phyloP scores from a whole-genome alignment of 2,113 vertebrate genomes.

The Ornithorhynchus anatinus region DNA sequence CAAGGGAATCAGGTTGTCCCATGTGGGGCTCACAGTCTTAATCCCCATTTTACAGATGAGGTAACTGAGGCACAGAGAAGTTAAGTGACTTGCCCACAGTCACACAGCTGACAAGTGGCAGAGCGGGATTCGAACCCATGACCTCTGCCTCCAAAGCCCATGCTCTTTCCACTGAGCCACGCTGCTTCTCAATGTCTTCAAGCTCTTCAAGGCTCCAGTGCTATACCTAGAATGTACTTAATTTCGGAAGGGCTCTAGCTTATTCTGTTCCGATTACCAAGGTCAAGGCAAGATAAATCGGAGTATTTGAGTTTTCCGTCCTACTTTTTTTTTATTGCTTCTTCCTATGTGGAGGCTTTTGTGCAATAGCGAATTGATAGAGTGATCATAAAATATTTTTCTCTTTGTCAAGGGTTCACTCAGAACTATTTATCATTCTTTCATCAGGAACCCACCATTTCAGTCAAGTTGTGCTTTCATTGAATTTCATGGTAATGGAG shows the following conservation, averaged over 20 bases:
- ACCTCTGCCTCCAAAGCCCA: too few species aligned
- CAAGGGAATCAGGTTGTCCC: too few species aligned
- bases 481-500: too few species aligned
- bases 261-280: conserved; percentile 38
- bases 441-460: conserved; percentile 23
- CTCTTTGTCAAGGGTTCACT: conserved; percentile 8
- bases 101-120: too few species aligned
- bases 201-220: background rate
- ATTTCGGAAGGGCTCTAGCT: conserved; percentile 13
- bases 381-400: conserved; percentile 14
- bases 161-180: too few species aligned
- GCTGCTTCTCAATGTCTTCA: too few species aligned
- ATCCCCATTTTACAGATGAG: too few species aligned
- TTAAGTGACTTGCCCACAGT: too few species aligned
- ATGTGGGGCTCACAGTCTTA: too few species aligned
- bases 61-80: too few species aligned
- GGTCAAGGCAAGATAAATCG: conserved; percentile 28
- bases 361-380: conserved; percentile 4
- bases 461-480: too few species aligned
- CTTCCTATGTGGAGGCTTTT: conserved; percentile 11
- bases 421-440: background rate
- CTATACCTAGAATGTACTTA: conserved; percentile 10
- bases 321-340: conserved; percentile 7
- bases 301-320: conserved; percentile 11
- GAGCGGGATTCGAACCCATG: too few species aligned